Evolutionary conservation across 2,888 invertebrate species (phyloP).

Genomic region (Herminia tarsipennalis): DNA sequence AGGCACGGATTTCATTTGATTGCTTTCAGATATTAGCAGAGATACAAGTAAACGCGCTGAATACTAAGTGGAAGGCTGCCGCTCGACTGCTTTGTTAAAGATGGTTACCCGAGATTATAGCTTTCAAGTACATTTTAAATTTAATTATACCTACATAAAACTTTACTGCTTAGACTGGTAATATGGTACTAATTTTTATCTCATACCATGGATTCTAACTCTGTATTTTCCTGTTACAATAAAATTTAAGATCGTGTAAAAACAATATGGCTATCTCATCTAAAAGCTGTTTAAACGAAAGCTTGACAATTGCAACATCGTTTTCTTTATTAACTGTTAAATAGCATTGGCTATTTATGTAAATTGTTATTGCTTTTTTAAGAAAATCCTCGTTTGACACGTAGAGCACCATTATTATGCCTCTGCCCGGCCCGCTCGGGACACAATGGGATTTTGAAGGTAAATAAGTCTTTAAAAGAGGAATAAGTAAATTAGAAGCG

Average conservation of each 20-base stretch:
- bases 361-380: slow-evolving; percentile 86
- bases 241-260: slow-evolving; percentile 65
- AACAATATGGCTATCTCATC: slow-evolving; percentile 80
- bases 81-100: slow-evolving; percentile 18
- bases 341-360: slow-evolving; percentile 84
- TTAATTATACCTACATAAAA: slow-evolving; percentile 18
- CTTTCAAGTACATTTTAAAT: slow-evolving; percentile 20
- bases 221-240: slow-evolving; percentile 2
- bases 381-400: slow-evolving; percentile 82
- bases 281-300: slow-evolving; percentile 75
- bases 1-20: slow-evolving; percentile 52
- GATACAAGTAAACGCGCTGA: slow-evolving; percentile 38
- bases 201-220: neutral
- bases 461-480: slow-evolving; percentile 91
- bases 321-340: slow-evolving; percentile 85
- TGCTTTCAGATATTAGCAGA: slow-evolving; percentile 47
- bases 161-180: neutral
- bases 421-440: slow-evolving; percentile 70
- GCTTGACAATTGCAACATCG: slow-evolving; percentile 80
- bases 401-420: slow-evolving; percentile 77
- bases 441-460: slow-evolving; percentile 86
- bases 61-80: slow-evolving; percentile 33
- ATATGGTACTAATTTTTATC: neutral
- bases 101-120: slow-evolving; percentile 17
- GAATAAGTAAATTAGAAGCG: slow-evolving; percentile 93